phyloP scores from a whole-genome alignment of 2,888 invertebrate species.

The Phyllotreta cruciferae region DNA sequence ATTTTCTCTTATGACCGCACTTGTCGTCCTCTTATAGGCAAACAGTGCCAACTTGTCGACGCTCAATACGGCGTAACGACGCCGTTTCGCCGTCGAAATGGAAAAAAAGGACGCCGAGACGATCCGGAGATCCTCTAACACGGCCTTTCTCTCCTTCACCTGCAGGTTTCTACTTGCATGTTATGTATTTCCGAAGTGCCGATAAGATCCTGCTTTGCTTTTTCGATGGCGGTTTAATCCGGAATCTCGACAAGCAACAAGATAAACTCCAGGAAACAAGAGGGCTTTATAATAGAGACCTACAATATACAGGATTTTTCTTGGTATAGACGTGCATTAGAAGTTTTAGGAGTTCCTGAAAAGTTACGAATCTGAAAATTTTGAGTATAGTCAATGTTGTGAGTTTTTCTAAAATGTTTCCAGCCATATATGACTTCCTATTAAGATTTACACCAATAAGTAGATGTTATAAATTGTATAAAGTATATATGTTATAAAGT shows the following conservation, averaged over 20 bases:
- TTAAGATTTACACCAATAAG: too few relatives aligned
- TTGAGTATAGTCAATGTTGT: too few relatives aligned
- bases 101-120: slow-evolving; percentile 6
- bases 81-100: slow-evolving; percentile 23
- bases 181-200: slow-evolving; percentile 10
- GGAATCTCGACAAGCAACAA: not conserved
- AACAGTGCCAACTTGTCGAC: slow-evolving; percentile 30
- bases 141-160: slow-evolving; percentile 7
- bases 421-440: too few relatives aligned
- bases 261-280: too few relatives aligned
- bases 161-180: slow-evolving; percentile 10
- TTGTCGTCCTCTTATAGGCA: slow-evolving; percentile 30
- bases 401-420: too few relatives aligned
- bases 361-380: too few relatives aligned
- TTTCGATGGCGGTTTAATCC: slow-evolving; percentile 16
- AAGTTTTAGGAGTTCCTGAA: too few relatives aligned
- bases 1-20: slow-evolving; percentile 40
- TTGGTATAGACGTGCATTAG: too few relatives aligned
- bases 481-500: too few relatives aligned
- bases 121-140: not conserved
- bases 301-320: too few relatives aligned
- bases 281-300: too few relatives aligned
- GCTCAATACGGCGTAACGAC: slow-evolving; percentile 27
- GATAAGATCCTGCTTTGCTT: slow-evolving; percentile 18
- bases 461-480: too few relatives aligned